Evolutionary conservation across 2,888 invertebrate genomes (phyloP).

Genomic region (Sialis lutaria): DNA sequence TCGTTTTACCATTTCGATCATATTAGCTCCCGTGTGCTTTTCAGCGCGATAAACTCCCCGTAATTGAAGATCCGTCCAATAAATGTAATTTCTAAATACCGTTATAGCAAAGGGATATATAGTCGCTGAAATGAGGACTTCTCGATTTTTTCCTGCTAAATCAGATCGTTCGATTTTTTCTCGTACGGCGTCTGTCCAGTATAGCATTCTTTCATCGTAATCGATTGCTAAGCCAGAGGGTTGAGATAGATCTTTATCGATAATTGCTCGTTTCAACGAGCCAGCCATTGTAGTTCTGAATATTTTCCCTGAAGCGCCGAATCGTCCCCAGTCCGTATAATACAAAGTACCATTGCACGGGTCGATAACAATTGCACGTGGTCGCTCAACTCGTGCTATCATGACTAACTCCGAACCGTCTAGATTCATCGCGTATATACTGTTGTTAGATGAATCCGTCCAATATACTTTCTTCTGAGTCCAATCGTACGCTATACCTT

Average conservation of each 20-base stretch:
- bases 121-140: conserved; percentile 72
- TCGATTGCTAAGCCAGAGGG: conserved; percentile 93
- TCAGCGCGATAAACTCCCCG: conserved; percentile 92
- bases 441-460: conserved; percentile 90
- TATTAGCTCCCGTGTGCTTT: conserved; percentile 90
- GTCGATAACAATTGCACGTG: conserved; percentile 87
- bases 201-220: conserved; percentile 79
- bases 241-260: conserved; percentile 80
- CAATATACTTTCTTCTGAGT: conserved; percentile 94
- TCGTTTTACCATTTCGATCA: conserved; percentile 85
- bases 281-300: conserved; percentile 95
- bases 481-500: conserved; percentile 95
- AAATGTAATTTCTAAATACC: conserved; percentile 76
- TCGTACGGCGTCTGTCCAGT: conserved; percentile 94
- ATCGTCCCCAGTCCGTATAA: conserved; percentile 92
- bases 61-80: conserved; percentile 90
- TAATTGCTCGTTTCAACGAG: conserved; percentile 70
- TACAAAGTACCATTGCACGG: conserved; percentile 92
- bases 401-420: conserved; percentile 76
- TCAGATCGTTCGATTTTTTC: conserved; percentile 90
- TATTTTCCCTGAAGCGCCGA: conserved; percentile 85
- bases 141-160: conserved; percentile 71
- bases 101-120: conserved; percentile 93
- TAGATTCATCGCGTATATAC: conserved; percentile 86
- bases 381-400: conserved; percentile 85